Evolutionary conservation across 2,797 vertebrate species (phyloP).

Genomic region (Sebastes diploproa): DNA sequence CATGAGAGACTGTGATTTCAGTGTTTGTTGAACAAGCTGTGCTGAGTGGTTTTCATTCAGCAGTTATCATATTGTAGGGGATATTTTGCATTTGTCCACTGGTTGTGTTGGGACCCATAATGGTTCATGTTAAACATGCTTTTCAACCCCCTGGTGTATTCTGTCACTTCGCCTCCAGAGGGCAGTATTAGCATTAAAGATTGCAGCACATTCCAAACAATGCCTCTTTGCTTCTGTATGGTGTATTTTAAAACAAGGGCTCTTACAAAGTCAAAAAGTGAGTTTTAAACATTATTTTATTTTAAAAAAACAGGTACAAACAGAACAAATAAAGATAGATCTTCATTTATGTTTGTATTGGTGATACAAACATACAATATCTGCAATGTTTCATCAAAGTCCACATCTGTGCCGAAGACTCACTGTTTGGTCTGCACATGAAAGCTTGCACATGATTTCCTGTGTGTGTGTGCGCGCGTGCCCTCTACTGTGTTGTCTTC

Average conservation of each 20-base stretch:
- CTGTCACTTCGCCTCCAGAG: conserved; percentile 15
- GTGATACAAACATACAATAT: background rate
- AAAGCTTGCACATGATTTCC: background rate
- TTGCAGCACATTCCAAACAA: background rate
- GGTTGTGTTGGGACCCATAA: background rate
- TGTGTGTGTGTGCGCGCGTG: background rate
- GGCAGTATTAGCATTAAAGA: conserved; percentile 43
- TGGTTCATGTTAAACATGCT: background rate
- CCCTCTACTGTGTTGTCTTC: conserved; percentile 25
- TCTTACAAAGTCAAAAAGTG: background rate
- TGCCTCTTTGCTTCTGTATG: background rate
- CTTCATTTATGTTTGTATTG: background rate
- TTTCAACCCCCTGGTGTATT: conserved; percentile 3
- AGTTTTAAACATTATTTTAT: conserved; percentile 32
- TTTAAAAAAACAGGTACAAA: conserved; percentile 10
- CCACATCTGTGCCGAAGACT: background rate
- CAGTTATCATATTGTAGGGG: background rate
- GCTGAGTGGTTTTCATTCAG: background rate
- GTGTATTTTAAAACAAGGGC: background rate
- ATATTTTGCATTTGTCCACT: background rate
- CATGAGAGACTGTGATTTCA: background rate
- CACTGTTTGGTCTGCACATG: background rate
- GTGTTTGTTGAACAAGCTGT: background rate
- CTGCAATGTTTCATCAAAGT: background rate
- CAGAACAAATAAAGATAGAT: background rate